These are phyloP conservation scores for Rhagologus leucostigma DNA, from an alignment of 2,113 vertebrate species.

Conservation along the genomic window DNA sequence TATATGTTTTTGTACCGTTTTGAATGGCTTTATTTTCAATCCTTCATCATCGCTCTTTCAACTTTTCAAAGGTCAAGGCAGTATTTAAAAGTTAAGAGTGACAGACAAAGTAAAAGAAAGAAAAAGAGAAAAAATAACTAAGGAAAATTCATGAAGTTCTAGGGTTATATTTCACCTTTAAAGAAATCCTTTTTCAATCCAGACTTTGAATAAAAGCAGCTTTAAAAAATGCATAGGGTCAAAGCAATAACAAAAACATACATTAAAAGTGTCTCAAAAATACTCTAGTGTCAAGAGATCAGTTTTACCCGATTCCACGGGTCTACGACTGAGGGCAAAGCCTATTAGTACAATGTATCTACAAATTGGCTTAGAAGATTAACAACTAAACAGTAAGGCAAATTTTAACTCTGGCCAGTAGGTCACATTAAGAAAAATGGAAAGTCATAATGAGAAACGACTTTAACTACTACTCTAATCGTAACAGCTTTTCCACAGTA, in stretches of 20 bases:
- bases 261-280: background rate
- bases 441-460: background rate
- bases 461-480: background rate
- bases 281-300: background rate
- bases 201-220: background rate
- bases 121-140: background rate
- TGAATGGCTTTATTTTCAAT: background rate
- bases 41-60: background rate
- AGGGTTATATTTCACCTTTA: background rate
- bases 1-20: background rate
- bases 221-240: background rate
- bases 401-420: background rate
- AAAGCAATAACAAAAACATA: background rate
- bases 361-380: background rate
- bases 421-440: background rate
- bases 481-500: background rate
- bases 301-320: background rate
- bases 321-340: background rate
- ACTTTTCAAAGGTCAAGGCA: background rate
- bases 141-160: background rate
- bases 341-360: background rate
- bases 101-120: background rate
- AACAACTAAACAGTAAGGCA: background rate
- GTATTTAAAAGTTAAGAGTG: background rate
- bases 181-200: background rate